Percentiles rank a stretch among this genome's conserved stretches.
Evolutionary conservation across 2,797 vertebrate genomes (phyloP).

Genomic region (Aphelocoma californica): DNA sequence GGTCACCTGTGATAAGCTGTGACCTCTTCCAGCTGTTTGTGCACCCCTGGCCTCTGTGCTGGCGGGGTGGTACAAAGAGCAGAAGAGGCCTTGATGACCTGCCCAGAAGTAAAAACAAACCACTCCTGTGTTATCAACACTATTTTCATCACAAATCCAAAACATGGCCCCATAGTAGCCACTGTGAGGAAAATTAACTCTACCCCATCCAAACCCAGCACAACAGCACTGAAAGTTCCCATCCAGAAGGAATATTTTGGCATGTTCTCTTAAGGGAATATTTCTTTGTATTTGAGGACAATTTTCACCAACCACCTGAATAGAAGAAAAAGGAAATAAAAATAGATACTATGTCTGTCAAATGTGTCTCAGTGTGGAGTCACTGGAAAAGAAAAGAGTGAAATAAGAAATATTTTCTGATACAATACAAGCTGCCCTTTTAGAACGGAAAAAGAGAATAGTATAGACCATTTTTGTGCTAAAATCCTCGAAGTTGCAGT

Average conservation of each 20-base stretch:
- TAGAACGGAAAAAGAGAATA: background rate
- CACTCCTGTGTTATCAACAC: background rate
- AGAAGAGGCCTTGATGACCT: background rate
- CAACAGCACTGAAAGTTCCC: background rate
- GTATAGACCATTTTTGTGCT: constrained; percentile 22
- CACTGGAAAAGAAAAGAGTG: background rate
- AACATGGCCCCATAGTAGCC: background rate
- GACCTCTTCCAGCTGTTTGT: background rate
- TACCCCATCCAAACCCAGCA: background rate
- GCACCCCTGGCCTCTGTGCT: background rate
- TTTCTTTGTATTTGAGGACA: background rate
- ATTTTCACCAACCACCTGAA: background rate
- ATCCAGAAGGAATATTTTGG: background rate
- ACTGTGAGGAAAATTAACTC: background rate
- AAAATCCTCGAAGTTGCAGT: constrained; percentile 53
- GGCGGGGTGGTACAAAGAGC: background rate
- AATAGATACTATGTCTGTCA: background rate
- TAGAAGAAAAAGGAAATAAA: background rate
- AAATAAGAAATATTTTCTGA: background rate
- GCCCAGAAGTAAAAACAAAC: background rate
- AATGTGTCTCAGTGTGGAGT: background rate
- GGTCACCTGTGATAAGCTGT: background rate
- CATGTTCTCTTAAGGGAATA: background rate
- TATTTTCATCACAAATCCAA: background rate
- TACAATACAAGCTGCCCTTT: background rate